Percentiles rank a stretch among this genome's conserved stretches.
These are phyloP conservation scores for Perca fluviatilis DNA, from an alignment of 2,113 vertebrate genomes.

Conservation along the genomic window DNA sequence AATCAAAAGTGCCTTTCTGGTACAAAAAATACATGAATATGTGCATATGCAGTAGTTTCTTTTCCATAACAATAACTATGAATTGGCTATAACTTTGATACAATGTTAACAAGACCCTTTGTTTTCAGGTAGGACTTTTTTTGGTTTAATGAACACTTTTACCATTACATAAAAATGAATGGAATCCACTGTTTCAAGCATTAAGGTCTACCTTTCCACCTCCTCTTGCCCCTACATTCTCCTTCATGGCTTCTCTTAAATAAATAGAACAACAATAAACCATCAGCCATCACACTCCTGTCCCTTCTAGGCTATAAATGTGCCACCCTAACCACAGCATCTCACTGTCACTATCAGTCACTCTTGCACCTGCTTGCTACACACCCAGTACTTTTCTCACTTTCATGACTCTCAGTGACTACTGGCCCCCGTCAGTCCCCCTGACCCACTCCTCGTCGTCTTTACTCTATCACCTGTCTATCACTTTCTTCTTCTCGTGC, in stretches of 20 bases:
- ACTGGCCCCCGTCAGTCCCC: background rate
- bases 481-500: slow-evolving; percentile 24
- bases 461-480: slow-evolving; percentile 37
- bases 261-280: slow-evolving; percentile 10
- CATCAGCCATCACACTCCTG: slow-evolving; percentile 36
- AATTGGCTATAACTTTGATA: too few relatives aligned
- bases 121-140: too few relatives aligned
- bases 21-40: background rate
- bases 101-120: too few relatives aligned
- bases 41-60: background rate
- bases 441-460: background rate
- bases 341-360: slow-evolving; percentile 31
- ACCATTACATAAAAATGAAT: background rate
- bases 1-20: background rate
- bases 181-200: background rate
- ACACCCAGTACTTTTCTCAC: slow-evolving; percentile 29
- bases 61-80: background rate
- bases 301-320: slow-evolving; percentile 42
- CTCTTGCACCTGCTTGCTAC: slow-evolving; percentile 30
- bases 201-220: background rate
- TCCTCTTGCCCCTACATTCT: background rate
- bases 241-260: background rate
- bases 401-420: slow-evolving; percentile 4
- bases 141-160: background rate
- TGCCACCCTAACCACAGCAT: slow-evolving; percentile 18